Conservation (phyloP, 2,797 vertebrate genomes). For the Melanotaenia pygmaea region DNA sequence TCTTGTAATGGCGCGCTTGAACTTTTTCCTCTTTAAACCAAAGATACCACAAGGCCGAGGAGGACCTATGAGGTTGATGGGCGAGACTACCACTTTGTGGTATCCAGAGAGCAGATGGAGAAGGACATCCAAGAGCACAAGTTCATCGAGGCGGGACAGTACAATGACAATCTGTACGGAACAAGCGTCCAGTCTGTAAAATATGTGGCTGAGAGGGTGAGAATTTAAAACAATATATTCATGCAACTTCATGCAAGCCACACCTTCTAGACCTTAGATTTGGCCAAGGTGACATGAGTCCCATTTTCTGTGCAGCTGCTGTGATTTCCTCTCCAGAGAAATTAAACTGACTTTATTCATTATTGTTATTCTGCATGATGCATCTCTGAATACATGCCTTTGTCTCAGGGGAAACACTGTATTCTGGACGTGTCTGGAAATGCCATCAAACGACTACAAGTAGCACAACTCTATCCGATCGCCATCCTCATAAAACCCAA, state of each 20-base stretch:
- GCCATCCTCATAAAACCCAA: slow-evolving; percentile 98
- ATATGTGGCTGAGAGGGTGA: slow-evolving; percentile 96
- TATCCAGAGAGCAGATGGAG: slow-evolving; percentile 98
- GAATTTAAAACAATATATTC: slow-evolving; percentile 28
- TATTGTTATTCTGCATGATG: not conserved
- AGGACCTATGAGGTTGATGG: slow-evolving; percentile 96
- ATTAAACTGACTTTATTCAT: too few relatives aligned
- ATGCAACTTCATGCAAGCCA: not conserved
- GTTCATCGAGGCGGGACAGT: slow-evolving; percentile 98
- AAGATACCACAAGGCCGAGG: slow-evolving; percentile 94
- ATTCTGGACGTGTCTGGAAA: slow-evolving; percentile 98
- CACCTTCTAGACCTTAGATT: not conserved
- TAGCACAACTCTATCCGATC: slow-evolving; percentile 97
- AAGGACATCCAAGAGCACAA: slow-evolving; percentile 99
- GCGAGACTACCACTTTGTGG: slow-evolving; percentile 97
- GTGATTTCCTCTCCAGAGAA: too few relatives aligned
- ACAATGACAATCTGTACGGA: slow-evolving; percentile 97
- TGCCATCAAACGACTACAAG: slow-evolving; percentile 97
- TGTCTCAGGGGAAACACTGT: slow-evolving; percentile 95
- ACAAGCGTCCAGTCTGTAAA: slow-evolving; percentile 97
- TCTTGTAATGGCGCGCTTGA: not conserved
- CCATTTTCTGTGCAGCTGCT: not conserved
- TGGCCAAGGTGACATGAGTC: too few relatives aligned
- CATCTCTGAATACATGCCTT: slow-evolving; percentile 25
- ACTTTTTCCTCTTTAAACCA: slow-evolving; percentile 5